Base-by-base conservation (phyloP, 2,797 vertebrate genomes). In the Gobionotothen gibberifrons region DNA sequence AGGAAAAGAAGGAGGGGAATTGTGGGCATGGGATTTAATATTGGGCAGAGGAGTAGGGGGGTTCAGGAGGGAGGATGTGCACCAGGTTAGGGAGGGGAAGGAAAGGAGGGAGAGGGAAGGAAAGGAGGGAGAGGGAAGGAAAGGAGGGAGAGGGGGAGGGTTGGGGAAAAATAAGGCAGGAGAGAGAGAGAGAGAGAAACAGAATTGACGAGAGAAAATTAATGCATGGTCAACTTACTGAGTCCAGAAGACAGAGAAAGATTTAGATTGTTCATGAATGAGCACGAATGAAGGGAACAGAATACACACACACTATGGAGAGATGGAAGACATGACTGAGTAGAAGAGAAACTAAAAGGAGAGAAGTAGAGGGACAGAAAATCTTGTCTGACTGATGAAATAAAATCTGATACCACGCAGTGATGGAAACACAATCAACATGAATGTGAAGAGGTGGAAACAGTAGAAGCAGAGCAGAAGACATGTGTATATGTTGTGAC, bases 151-250 rank as follows among this genome's bases (percentile, higher is more conserved):
- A 54, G 42, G 81, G 81, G 87, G 84, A 87, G 69, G 83, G 39
- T 89, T 66, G 67, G 81, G 63, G 78, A 72, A 70, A 56, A 72
- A 22, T 21, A 46, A 42, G 79, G 88, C 87, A 80, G 87, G 85
- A 88, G 69, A 90, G 87, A 83, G 74, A 90, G 87, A 83, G 74
- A 87, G 68, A 74, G 89, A 89, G 87, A 91, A 94, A 91, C 88
- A 94, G 92, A 92, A 93, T 91, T 92, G 89, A 91, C 88, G 84
- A 95, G 93, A 90, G 84, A 88, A 92, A 93, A 94, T 93, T 87
- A 91, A 94, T 94, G 93, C 93, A 93, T 93, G 93, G 87, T 93
- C 79, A 86, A 93, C 90, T 90, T 87, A 93, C 89, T 91, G 90
- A 91, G 87, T 89, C 88, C 82, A 91, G 87, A 89, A 89, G 88